Percentiles rank a stretch among this genome's conserved stretches.
Conservation (phyloP, 2,113 vertebrate genomes). For the Alectura lathami region DNA sequence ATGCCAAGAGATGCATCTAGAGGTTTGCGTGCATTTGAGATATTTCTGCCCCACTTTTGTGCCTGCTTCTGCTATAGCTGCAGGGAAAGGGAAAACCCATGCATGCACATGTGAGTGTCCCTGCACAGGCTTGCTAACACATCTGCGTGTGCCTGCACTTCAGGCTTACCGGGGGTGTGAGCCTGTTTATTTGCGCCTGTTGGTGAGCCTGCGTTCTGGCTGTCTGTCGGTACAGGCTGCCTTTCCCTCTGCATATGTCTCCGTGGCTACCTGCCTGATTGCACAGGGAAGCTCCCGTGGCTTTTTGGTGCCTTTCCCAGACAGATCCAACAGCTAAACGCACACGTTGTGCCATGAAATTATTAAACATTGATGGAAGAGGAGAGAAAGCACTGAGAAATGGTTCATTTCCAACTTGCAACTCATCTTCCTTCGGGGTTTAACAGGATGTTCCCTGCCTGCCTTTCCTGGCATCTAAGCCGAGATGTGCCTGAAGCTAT, state of each 20-base stretch:
- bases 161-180: background rate
- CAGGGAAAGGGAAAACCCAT: background rate
- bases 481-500: background rate
- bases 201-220: background rate
- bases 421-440: background rate
- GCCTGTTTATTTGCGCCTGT: constrained; percentile 18
- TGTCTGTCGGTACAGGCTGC: background rate
- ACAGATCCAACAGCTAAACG: background rate
- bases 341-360: background rate
- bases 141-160: accelerated
- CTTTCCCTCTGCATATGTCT: constrained; percentile 6
- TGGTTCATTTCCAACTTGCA: background rate
- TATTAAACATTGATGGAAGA: background rate
- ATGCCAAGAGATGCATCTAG: background rate
- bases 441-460: background rate
- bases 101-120: accelerated
- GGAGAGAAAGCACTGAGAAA: background rate
- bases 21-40: background rate
- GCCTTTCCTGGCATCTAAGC: background rate
- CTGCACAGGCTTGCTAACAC: background rate
- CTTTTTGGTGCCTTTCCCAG: constrained; percentile 57
- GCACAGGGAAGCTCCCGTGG: constrained; percentile 3
- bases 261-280: constrained; percentile 17
- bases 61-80: accelerated
- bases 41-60: background rate